Evolutionary conservation across 2,888 invertebrate species (phyloP).

Genomic region (Idaea aversata): DNA sequence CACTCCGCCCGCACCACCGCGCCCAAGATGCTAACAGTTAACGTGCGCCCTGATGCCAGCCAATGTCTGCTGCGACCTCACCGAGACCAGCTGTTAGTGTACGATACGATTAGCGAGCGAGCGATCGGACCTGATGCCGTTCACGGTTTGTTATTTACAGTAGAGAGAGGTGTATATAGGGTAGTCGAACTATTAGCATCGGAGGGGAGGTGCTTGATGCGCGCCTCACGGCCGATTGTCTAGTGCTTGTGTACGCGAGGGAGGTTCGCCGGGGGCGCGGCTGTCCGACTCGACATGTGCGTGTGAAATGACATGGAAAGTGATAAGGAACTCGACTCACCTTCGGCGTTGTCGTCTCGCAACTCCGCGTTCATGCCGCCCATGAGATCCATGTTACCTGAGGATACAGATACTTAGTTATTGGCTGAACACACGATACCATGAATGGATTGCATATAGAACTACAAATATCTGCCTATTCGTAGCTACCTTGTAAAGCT

Average conservation of each 20-base stretch:
- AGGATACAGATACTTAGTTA: conserved; percentile 4
- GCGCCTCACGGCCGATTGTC: conserved; percentile 13
- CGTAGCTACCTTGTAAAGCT: conserved; percentile 59
- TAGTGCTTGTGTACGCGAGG: conserved; percentile 18
- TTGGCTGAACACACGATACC: background rate
- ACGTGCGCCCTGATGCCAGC: background rate
- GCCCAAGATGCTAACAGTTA: background rate
- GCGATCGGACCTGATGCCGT: background rate
- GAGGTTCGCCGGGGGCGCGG: conserved; percentile 79
- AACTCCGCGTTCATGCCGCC: conserved; percentile 66
- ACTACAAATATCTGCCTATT: background rate
- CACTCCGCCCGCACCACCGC: conserved; percentile 20
- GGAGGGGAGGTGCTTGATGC: conserved; percentile 4
- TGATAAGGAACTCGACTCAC: conserved; percentile 58
- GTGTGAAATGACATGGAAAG: conserved; percentile 70
- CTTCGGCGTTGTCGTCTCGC: conserved; percentile 72
- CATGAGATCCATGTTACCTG: conserved; percentile 77
- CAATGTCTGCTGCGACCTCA: background rate
- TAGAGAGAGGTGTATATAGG: conserved; percentile 1
- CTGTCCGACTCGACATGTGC: conserved; percentile 78
- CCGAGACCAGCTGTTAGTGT: background rate
- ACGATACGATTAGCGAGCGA: conserved; percentile 29
- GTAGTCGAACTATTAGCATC: conserved; percentile 10
- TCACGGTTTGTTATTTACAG: conserved; percentile 21
- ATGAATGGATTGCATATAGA: background rate